Evolutionary conservation across 2,888 invertebrate genomes (phyloP).

Genomic region (Phragmatobia fuliginosa): DNA sequence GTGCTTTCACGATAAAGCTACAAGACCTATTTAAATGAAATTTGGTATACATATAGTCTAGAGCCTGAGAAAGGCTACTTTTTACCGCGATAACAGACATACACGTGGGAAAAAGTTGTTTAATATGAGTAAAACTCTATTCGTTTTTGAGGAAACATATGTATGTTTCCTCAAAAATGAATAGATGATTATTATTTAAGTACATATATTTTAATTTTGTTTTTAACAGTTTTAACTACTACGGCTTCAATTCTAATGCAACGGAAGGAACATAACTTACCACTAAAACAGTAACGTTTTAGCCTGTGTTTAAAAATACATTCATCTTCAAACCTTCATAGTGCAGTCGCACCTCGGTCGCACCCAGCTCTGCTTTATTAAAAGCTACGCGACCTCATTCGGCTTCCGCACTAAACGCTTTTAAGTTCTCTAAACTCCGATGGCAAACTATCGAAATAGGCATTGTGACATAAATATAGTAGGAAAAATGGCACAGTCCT

Average conservation of each 20-base stretch:
- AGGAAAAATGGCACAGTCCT: not conserved
- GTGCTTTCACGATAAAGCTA: too few species aligned
- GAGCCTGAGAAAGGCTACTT: too few species aligned
- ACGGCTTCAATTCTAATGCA: not conserved
- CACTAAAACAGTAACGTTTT: not conserved
- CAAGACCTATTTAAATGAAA: too few species aligned
- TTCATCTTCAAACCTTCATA: slow-evolving; percentile 40
- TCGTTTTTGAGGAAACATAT: not conserved
- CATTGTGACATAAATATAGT: slow-evolving; percentile 16
- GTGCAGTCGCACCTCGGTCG: slow-evolving; percentile 57
- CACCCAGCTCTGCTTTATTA: slow-evolving; percentile 72
- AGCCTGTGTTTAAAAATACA: slow-evolving; percentile 13
- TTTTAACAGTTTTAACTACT: not conserved
- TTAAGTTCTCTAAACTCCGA: slow-evolving; percentile 66
- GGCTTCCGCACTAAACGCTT: slow-evolving; percentile 77
- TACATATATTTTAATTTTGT: not conserved
- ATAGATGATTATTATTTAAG: too few species aligned
- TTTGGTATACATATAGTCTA: too few species aligned
- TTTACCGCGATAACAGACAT: too few species aligned
- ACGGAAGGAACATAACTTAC: not conserved
- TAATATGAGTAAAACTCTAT: not conserved
- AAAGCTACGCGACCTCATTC: slow-evolving; percentile 81
- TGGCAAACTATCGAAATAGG: slow-evolving; percentile 49
- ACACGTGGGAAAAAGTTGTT: too few species aligned
- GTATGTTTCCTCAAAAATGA: too few species aligned